phyloP scores from a whole-genome alignment of 2,113 vertebrate genomes.

The Tautogolabrus adspersus region DNA sequence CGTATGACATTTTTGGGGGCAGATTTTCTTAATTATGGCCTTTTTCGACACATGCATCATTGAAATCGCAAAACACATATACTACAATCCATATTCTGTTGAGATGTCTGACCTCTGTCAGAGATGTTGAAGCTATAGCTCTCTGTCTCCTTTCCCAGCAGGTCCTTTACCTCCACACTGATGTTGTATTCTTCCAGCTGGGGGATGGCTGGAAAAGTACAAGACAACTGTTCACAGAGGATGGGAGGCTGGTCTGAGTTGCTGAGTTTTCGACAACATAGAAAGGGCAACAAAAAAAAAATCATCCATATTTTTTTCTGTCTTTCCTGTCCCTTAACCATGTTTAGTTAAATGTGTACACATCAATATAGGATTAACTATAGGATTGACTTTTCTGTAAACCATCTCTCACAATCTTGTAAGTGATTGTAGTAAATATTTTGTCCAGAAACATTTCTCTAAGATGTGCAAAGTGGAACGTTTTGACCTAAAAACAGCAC shows the following conservation, averaged over 20 bases:
- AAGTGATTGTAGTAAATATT: no score
- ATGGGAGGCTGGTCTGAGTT: slow-evolving; percentile 37
- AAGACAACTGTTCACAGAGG: slow-evolving; percentile 7
- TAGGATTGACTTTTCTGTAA: no score
- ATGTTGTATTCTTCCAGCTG: slow-evolving; percentile 65
- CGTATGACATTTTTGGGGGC: background rate
- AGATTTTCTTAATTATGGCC: background rate
- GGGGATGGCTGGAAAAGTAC: slow-evolving; percentile 58
- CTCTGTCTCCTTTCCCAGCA: slow-evolving; percentile 65
- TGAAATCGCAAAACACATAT: background rate
- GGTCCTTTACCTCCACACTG: slow-evolving; percentile 59
- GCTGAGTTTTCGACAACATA: slow-evolving; percentile 43
- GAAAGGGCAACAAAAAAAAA: background rate
- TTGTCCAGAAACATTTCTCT: no score
- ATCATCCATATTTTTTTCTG: background rate
- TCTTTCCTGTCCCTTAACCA: background rate
- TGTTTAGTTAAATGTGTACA: background rate
- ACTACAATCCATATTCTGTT: background rate
- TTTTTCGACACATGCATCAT: background rate
- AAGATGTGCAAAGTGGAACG: no score
- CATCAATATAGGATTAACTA: no score
- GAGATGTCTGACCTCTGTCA: slow-evolving; percentile 64
- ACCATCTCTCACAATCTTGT: no score
- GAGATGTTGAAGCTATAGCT: slow-evolving; percentile 70
- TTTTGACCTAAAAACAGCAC: no score